phyloP scores from a whole-genome alignment of 2,888 invertebrate species.

The Lissonota sp. region DNA sequence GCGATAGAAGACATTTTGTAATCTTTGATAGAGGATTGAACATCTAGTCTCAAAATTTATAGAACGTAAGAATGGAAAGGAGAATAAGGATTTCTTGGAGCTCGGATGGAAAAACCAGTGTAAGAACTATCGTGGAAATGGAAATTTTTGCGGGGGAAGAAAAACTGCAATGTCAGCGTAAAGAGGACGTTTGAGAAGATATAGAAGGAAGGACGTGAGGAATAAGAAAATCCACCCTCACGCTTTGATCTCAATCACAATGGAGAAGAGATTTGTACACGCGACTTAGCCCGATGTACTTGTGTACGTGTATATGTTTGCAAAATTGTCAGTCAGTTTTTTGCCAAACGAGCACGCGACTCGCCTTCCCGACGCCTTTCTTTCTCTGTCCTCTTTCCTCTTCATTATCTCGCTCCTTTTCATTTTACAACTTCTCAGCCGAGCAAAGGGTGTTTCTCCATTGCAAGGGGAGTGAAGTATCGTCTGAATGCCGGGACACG shows the following conservation, averaged over 20 bases:
- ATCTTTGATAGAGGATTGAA: neutral
- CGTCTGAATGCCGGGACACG: conserved; percentile 29
- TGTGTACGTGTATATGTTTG: neutral
- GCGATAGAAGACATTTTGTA: neutral
- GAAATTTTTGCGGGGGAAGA: neutral
- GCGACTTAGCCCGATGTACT: conserved; percentile 33
- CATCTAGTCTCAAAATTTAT: neutral
- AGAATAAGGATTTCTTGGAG: neutral
- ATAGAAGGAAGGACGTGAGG: neutral
- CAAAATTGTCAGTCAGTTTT: conserved; percentile 47
- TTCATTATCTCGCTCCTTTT: conserved; percentile 10
- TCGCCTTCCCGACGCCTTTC: conserved; percentile 23
- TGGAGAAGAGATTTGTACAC: conserved; percentile 22
- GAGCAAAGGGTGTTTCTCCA: conserved; percentile 12
- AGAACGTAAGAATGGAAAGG: neutral
- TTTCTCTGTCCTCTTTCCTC: conserved; percentile 7
- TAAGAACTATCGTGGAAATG: neutral
- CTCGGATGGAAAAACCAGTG: too few relatives aligned
- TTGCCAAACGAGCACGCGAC: conserved; percentile 32
- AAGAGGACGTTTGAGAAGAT: conserved; percentile 6
- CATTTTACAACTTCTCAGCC: conserved; percentile 27
- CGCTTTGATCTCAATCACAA: conserved; percentile 44
- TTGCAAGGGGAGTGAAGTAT: conserved; percentile 22
- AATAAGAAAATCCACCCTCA: conserved; percentile 32
- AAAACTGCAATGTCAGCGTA: conserved; percentile 36